Conservation (phyloP, 2,113 vertebrate genomes). For the Meriones unguiculatus region DNA sequence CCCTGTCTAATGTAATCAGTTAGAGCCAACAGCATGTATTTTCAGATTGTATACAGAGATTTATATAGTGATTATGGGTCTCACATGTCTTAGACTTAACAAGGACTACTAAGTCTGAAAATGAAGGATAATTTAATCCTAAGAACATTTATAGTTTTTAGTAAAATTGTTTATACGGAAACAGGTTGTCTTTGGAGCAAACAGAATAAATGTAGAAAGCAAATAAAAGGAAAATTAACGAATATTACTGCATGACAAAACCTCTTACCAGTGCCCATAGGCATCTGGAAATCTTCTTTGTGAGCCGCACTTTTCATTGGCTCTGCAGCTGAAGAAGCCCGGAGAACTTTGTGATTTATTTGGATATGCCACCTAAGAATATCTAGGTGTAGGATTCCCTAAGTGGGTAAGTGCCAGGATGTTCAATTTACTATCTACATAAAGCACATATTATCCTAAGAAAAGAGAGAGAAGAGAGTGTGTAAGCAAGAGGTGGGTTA, state of each 20-base stretch:
- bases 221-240: slow-evolving; percentile 21
- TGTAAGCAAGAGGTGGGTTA: background rate
- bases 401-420: background rate
- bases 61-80: background rate
- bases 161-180: background rate
- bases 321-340: background rate
- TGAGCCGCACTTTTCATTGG: background rate
- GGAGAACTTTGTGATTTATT: slow-evolving; percentile 15
- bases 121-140: background rate
- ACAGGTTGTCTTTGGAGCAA: background rate
- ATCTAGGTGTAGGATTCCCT: background rate
- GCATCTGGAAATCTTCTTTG: background rate
- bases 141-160: background rate
- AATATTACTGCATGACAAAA: background rate
- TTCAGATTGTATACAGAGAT: background rate
- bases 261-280: background rate
- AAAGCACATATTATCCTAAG: background rate
- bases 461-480: background rate
- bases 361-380: background rate
- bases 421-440: slow-evolving; percentile 21
- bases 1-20: background rate
- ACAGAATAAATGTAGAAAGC: background rate
- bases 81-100: background rate
- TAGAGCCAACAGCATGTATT: background rate
- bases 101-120: background rate